A percentile compares a stretch with the other conserved stretches of the same genome.
phyloP scores from a whole-genome alignment of 2,113 vertebrate genomes.

The Pongo abelii region DNA sequence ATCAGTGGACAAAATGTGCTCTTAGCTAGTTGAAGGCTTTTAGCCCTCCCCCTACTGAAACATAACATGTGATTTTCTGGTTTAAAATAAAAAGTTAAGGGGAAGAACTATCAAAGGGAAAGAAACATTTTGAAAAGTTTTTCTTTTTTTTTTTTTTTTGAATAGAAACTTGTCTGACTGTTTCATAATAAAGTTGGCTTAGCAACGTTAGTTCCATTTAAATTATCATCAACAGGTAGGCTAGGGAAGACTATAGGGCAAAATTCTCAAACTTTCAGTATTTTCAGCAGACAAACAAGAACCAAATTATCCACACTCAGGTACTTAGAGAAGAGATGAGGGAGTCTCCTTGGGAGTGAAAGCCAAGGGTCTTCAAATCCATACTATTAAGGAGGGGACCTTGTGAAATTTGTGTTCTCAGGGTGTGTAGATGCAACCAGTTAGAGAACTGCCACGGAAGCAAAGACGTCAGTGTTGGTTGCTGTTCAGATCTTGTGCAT shows the following conservation, averaged over 20 bases:
- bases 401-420: neutral
- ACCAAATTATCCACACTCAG: neutral
- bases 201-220: neutral
- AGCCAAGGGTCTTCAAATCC: neutral
- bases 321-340: neutral
- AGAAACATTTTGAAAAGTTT: neutral
- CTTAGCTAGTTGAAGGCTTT: neutral
- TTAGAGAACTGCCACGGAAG: slow-evolving; percentile 19
- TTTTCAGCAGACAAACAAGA: slow-evolving; percentile 14
- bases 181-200: slow-evolving; percentile 12
- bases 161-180: neutral
- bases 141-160: neutral
- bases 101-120: neutral
- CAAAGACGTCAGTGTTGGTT: neutral
- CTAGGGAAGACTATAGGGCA: neutral
- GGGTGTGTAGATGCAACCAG: neutral
- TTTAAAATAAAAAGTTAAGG: neutral
- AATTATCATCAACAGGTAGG: neutral
- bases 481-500: neutral
- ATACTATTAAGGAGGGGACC: neutral
- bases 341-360: neutral
- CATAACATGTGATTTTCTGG: neutral
- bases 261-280: slow-evolving; percentile 16
- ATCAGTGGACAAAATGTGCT: neutral
- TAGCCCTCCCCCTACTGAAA: neutral